Evolutionary conservation across 2,797 vertebrate genomes (phyloP), one percentile per base, ranked within the genome.

Genomic region (Vireo griseus): DNA sequence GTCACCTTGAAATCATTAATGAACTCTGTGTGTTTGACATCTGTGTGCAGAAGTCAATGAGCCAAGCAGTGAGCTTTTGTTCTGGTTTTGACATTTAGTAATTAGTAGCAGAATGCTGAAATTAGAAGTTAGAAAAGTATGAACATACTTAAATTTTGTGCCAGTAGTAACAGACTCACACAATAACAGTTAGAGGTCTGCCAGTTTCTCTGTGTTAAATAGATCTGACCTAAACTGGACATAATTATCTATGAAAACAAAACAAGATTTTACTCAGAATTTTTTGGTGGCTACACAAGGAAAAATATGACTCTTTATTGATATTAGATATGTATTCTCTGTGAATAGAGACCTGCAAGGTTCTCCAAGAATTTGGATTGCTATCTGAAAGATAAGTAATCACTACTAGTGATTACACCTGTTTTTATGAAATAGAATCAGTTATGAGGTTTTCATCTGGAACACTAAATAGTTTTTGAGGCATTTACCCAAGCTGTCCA

Each of bases 1-100:
- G 9, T 91, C 55, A 96, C 92, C 88, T 96, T 97, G 93, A 97
- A 97, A 88, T 96, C 89, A 96, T 97, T 96, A 96, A 95, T 96
- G 92, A 96, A 84, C 87, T 67, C 58, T 95, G 80, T 86, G 51
- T 96, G 66, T 91, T 95, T 96, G 87, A 92, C 69, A 94, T 95
- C 93, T 95, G 62, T 92, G 77, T 95, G 75, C 47, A 94, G 92
- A 96, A 94, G 76, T 86, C 91, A 95, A 94, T 55, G 93, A 88
- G 82, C 69, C 84, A 97, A 92, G 66, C 86, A 91, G 77, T 92
- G 67, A 95, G 74, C 63, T 96, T 96, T 96, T 94, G 72, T 95
- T 97, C 82, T 97, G 91, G 90, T 96, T 91, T 97, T 95, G 81
- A 95, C 94, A 78, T 92, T 35, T 93, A 92, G 58, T 96, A 96